Percentiles rank a stretch among this genome's conserved stretches.
Conservation (phyloP, 2,797 vertebrate genomes). For the Notamacropus eugenii region DNA sequence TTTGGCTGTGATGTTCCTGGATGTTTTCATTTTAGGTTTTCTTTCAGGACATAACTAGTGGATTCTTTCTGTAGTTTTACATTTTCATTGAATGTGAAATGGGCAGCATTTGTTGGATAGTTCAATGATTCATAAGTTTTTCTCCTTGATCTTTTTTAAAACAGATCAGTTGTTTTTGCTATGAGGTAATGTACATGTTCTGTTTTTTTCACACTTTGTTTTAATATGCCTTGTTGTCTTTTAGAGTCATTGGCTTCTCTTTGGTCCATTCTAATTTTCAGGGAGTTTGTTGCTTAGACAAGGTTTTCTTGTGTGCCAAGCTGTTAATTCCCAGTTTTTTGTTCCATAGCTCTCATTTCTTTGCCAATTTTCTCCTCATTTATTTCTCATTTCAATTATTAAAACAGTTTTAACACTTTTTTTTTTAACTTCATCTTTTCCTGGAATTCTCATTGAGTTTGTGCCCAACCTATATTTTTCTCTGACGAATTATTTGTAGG, state of each 20-base stretch:
- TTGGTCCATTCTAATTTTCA: not conserved
- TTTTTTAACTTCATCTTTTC: not conserved
- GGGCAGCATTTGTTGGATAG: not conserved
- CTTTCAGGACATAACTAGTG: not conserved
- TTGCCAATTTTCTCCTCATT: not conserved
- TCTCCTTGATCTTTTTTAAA: not conserved
- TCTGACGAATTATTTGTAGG: not conserved
- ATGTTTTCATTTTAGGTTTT: not conserved
- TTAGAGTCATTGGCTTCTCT: not conserved
- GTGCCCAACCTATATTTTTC: not conserved
- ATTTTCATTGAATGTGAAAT: not conserved
- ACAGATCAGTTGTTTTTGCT: no score
- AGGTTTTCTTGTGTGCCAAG: not conserved
- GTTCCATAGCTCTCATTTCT: not conserved
- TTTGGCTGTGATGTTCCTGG: not conserved
- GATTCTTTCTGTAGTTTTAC: not conserved
- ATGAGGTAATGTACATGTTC: not conserved
- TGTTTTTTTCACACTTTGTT: not conserved
- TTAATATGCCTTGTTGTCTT: not conserved
- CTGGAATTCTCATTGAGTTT: not conserved
- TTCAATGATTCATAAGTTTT: not conserved
- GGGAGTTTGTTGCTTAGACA: not conserved
- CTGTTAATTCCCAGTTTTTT: not conserved
- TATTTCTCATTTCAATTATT: not conserved
- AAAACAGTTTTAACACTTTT: not conserved